Evolutionary conservation across 2,113 vertebrate species (phyloP).

Genomic region (Mungos mungo): DNA sequence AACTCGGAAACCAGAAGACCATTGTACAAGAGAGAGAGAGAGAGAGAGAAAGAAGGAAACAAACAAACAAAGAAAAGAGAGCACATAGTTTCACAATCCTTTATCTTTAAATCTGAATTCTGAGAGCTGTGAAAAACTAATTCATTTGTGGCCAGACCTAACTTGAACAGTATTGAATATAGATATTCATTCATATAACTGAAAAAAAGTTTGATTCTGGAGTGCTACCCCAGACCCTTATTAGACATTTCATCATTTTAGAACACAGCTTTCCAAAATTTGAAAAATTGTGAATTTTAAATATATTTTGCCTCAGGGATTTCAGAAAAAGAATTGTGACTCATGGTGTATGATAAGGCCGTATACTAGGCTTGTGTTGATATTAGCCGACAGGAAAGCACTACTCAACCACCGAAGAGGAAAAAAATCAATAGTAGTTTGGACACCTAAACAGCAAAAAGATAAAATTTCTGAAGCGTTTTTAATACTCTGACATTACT

Average conservation of each 20-base stretch:
- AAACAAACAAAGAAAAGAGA: not conserved
- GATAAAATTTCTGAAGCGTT: not conserved
- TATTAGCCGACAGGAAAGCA: not conserved
- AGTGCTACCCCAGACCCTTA: not conserved
- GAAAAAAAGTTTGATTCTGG: not conserved
- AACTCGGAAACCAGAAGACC: not conserved
- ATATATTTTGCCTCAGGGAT: not conserved
- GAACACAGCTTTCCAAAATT: not conserved
- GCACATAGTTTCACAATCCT: not conserved
- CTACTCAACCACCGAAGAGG: not conserved
- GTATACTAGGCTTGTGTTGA: not conserved
- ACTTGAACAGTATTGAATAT: not conserved
- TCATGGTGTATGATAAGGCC: not conserved
- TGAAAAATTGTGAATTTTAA: not conserved
- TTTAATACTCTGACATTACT: not conserved
- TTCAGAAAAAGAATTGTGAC: not conserved
- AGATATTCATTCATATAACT: not conserved
- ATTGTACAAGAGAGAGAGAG: not conserved
- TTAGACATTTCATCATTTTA: not conserved
- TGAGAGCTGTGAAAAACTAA: conserved; percentile 4
- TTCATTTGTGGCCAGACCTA: not conserved
- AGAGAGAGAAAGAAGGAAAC: not conserved
- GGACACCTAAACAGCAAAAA: not conserved
- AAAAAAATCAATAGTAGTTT: not conserved
- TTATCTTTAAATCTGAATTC: not conserved